Evolutionary conservation across 2,888 invertebrate genomes (phyloP).

Genomic region (Sphinx pinastri): DNA sequence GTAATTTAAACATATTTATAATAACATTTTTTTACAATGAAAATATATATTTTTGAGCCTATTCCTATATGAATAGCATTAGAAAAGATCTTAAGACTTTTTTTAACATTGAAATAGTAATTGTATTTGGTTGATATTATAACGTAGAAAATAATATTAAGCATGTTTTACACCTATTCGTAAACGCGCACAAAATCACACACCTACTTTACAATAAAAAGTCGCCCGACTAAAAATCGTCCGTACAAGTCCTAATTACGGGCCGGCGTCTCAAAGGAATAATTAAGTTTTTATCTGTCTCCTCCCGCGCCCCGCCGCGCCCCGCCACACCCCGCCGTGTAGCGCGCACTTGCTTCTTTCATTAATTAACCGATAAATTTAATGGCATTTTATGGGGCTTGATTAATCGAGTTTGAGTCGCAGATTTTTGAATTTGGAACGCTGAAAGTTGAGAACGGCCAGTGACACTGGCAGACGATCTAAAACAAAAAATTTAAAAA

Average conservation of each 20-base stretch:
- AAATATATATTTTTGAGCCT: too few relatives aligned
- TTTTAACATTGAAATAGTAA: too few relatives aligned
- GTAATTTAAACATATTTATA: too few relatives aligned
- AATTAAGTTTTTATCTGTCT: slow-evolving; percentile 8
- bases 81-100: too few relatives aligned
- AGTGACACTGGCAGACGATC: too few relatives aligned
- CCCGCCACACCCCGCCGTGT: neutral
- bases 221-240: slow-evolving; percentile 1
- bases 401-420: neutral
- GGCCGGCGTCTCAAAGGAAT: slow-evolving; percentile 14
- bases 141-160: neutral
- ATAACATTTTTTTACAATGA: too few relatives aligned
- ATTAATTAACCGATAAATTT: slow-evolving; percentile 17
- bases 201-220: neutral
- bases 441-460: too few relatives aligned
- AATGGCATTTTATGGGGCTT: slow-evolving; percentile 5
- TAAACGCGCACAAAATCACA: neutral
- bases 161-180: neutral
- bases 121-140: too few relatives aligned
- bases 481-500: too few relatives aligned
- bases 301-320: neutral
- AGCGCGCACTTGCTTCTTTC: slow-evolving; percentile 7
- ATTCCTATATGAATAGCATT: too few relatives aligned
- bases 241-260: slow-evolving; percentile 4
- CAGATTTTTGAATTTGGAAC: too few relatives aligned